A percentile compares a stretch with the other conserved stretches of the same genome.
Conservation (phyloP, 1,140 invertebrate species). For the Bombus sylvicola region DNA sequence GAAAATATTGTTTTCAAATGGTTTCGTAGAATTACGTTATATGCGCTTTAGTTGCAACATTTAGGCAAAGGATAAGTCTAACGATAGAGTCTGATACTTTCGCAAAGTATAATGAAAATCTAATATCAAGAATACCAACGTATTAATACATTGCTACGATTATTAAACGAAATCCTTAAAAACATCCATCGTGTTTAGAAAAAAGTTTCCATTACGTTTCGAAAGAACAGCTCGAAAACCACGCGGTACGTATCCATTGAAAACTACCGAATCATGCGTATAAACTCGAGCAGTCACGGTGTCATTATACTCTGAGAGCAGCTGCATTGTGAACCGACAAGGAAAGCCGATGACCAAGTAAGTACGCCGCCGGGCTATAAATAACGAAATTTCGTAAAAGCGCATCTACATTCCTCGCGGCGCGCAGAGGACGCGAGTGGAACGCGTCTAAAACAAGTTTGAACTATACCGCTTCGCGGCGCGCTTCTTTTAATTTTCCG, state of each 20-base stretch:
- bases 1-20: no score
- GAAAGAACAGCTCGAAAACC: neutral
- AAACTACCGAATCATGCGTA: neutral
- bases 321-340: slow-evolving; percentile 37
- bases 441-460: slow-evolving; percentile 43
- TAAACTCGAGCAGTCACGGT: neutral
- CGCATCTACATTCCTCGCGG: slow-evolving; percentile 47
- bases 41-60: no score
- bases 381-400: slow-evolving; percentile 68
- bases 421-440: slow-evolving; percentile 3
- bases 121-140: no score
- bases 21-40: no score
- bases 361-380: slow-evolving; percentile 46
- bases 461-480: slow-evolving; percentile 34
- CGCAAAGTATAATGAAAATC: no score
- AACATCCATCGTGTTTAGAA: no score
- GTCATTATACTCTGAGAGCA: neutral
- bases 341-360: slow-evolving; percentile 8
- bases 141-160: no score
- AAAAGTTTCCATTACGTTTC: no score
- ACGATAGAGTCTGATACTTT: no score
- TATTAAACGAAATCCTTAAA: neutral
- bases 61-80: no score
- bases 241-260: neutral
- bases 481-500: slow-evolving; percentile 67